Conservation (phyloP, 92 coral and sea anemone species). For the Hydrozoanthus gracilis region DNA sequence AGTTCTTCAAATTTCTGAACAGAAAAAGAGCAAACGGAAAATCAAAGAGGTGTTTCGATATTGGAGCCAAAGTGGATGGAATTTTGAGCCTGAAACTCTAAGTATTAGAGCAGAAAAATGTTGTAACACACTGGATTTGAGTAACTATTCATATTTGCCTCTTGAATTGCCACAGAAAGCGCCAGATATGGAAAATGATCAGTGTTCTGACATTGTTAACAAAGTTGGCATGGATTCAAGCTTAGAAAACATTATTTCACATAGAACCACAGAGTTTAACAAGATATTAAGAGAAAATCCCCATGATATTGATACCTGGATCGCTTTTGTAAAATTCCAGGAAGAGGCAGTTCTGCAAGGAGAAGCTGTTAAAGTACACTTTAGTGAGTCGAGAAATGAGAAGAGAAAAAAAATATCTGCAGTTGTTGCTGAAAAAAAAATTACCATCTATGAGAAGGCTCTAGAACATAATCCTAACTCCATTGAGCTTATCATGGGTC, state of each 20-base stretch:
- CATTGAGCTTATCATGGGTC: constrained; percentile 73
- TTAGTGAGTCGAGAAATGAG: constrained; percentile 69
- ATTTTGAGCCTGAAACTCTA: background rate
- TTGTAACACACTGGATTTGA: constrained; percentile 43
- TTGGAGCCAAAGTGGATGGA: constrained; percentile 54
- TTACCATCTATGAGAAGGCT: constrained; percentile 89
- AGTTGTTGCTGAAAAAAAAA: constrained; percentile 79
- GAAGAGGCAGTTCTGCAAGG: constrained; percentile 65
- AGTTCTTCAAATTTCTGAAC: constrained; percentile 59
- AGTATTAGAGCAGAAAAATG: background rate
- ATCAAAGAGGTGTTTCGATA: constrained; percentile 42
- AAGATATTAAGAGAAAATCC: constrained; percentile 81
- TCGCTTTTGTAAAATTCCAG: constrained; percentile 80
- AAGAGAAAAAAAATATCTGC: constrained; percentile 69
- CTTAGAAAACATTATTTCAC: constrained; percentile 37
- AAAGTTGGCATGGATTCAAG: constrained; percentile 28
- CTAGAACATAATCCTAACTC: constrained; percentile 84
- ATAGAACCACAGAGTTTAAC: constrained; percentile 75
- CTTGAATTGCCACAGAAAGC: constrained; percentile 62
- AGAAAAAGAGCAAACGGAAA: constrained; percentile 63
- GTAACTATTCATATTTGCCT: constrained; percentile 78
- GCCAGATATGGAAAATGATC: constrained; percentile 29
- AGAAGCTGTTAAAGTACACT: constrained; percentile 56
- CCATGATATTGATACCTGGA: constrained; percentile 80
- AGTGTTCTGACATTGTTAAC: constrained; percentile 9